A percentile compares a stretch with the other conserved stretches of the same genome.
These are phyloP conservation scores for Potorous gilbertii DNA, from an alignment of 2,797 vertebrate species.

Conservation along the genomic window DNA sequence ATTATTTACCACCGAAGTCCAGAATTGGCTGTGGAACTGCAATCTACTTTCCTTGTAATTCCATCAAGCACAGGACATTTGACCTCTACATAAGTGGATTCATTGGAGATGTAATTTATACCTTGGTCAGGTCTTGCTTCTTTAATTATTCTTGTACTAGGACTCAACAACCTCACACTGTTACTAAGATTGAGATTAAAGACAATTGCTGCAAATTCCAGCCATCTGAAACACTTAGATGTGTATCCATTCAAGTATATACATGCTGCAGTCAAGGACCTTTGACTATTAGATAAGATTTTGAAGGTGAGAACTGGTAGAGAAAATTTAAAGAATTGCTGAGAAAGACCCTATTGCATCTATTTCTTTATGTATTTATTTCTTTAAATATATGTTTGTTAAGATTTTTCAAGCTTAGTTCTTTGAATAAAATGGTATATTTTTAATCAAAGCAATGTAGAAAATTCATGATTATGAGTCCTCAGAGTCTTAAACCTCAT, in stretches of 20 bases:
- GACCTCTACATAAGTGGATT: background rate
- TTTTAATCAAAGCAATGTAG: background rate
- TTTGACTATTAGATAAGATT: background rate
- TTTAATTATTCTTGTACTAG: background rate
- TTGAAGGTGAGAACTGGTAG: background rate
- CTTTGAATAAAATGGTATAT: background rate
- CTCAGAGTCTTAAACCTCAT: background rate
- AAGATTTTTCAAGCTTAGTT: background rate
- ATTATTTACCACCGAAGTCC: constrained; percentile 56
- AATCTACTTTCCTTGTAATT: constrained; percentile 54
- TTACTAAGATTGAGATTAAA: background rate
- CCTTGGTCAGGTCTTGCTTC: background rate
- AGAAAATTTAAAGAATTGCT: background rate
- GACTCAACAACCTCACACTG: background rate
- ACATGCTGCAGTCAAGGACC: background rate
- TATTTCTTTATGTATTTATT: background rate
- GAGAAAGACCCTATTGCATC: background rate
- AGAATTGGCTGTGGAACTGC: constrained; percentile 45
- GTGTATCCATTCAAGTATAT: background rate
- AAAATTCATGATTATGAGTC: background rate
- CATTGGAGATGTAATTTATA: background rate
- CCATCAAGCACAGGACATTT: background rate
- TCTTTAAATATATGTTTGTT: background rate
- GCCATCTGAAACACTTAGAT: background rate
- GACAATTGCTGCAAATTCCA: background rate